Evolutionary conservation across 2,888 invertebrate genomes (phyloP), one percentile per base, ranked within the genome.

Genomic region (Spilosoma lubricipeda): DNA sequence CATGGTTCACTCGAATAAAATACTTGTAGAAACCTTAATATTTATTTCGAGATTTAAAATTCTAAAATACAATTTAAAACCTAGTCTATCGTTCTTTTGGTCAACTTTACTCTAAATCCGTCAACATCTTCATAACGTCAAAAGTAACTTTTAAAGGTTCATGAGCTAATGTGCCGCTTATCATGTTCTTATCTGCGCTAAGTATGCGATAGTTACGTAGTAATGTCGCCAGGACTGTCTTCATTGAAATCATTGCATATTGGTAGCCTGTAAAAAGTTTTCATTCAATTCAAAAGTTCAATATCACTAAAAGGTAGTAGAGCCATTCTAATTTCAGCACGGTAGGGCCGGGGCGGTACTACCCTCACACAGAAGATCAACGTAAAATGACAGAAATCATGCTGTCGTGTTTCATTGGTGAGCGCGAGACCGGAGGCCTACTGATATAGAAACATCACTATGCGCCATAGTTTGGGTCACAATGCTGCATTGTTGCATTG

Each of bases 171-270:
- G 56, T n/a, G 0, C 13, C n/a, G 13, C 59, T 59, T 3, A 11
- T 27, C 13, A 11, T 59, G 59, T 59, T 59, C 13, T 59, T 13
- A 36, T 27, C 42, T 2, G 64, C 75, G 1, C 30, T 70, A 18
- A 70, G 39, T 7, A 74, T 20, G 23, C 52, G 64, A 65, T 87
- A 91, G 11, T 71, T 80, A 0, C 89, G 85, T 3, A 91, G 52
- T 1, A 91, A 64, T 1, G 83, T 76, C 11, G 88, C 85, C 13
- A 89, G 0, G 0, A 82, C 85, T 1, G 87, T 90, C 72, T 90
- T 90, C 84, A 90, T 84, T n/a, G 85, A 80, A 81, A 83, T 77
- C 85, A 84, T 84, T 7, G 89, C 89, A 69, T 85, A 89, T 45
- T 83, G 83, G 13, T 82, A 86, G 0, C 89, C 89, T 89, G 74